Evolutionary conservation across 1,140 invertebrate species (phyloP).

Genomic region (Dolichoris vasculosae): DNA sequence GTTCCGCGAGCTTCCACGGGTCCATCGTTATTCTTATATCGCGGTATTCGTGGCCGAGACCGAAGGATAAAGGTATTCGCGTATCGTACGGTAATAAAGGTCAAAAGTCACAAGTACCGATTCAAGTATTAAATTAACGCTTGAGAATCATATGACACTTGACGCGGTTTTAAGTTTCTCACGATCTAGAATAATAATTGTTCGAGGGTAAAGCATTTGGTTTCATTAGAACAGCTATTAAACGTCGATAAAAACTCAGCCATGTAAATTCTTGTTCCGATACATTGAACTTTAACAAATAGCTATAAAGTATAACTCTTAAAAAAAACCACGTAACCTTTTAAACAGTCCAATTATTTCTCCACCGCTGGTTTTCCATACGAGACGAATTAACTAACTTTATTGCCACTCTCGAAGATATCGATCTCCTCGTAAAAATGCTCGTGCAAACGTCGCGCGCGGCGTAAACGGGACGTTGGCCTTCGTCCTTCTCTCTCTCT

Average conservation of each 20-base stretch:
- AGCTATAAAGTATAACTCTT: not conserved
- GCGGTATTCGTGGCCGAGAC: no score
- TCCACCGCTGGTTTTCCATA: not conserved
- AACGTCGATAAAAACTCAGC: not conserved
- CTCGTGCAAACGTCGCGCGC: not conserved
- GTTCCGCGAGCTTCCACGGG: no score
- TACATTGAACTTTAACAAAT: constrained; percentile 9
- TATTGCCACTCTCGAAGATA: not conserved
- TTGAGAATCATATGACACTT: not conserved
- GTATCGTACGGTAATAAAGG: not conserved
- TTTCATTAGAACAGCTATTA: not conserved
- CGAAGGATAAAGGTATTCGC: no score
- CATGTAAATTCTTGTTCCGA: constrained; percentile 5
- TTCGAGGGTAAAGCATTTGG: not conserved
- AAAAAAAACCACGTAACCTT: not conserved
- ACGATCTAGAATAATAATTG: not conserved
- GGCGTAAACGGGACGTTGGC: not conserved
- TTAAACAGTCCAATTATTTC: not conserved
- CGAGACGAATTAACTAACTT: not conserved
- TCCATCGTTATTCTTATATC: no score
- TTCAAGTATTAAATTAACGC: not conserved
- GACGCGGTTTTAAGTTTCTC: not conserved
- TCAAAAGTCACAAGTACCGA: not conserved
- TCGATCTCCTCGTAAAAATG: not conserved
- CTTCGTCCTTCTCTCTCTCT: not conserved